Conservation (phyloP, 1,140 invertebrate genomes). For the Tetranychus cinnabarinus region DNA sequence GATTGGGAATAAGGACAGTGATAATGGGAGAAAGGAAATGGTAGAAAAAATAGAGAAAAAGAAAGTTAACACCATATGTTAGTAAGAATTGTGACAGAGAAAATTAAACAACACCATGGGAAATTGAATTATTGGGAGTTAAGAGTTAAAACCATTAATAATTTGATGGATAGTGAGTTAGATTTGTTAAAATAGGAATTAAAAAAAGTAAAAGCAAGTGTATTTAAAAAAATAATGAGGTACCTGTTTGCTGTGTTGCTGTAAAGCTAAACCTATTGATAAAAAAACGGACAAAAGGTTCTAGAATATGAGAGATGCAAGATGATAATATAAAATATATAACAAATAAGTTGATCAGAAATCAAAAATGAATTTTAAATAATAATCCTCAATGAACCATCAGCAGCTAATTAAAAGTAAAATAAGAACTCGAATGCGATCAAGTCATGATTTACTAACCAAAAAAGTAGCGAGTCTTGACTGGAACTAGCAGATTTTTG, state of each 20-base stretch:
- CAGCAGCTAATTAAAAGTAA: no score
- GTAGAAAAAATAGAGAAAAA: not conserved
- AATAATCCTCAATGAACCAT: no score
- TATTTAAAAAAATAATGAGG: no score
- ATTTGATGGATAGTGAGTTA: not conserved
- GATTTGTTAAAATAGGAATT: not conserved
- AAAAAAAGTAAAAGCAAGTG: no score
- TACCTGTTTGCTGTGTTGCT: no score
- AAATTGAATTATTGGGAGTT: not conserved
- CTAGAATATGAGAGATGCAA: not conserved
- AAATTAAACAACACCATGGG: no score
- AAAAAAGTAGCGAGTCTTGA: slow-evolving; percentile 48
- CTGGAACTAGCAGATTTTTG: slow-evolving; percentile 50
- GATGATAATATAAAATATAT: not conserved
- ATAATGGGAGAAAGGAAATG: not conserved
- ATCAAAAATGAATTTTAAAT: not conserved
- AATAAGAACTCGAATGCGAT: no score
- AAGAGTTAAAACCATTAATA: not conserved
- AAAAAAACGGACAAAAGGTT: not conserved
- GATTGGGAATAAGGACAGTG: not conserved
- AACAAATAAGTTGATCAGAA: not conserved
- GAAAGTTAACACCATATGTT: not conserved
- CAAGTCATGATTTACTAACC: slow-evolving; percentile 30
- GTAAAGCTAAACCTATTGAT: not conserved
- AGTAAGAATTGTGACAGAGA: not conserved